Percentiles rank a stretch among this genome's conserved stretches.
Evolutionary conservation across 2,888 invertebrate species (phyloP).

Genomic region (Lithophane leautieri): DNA sequence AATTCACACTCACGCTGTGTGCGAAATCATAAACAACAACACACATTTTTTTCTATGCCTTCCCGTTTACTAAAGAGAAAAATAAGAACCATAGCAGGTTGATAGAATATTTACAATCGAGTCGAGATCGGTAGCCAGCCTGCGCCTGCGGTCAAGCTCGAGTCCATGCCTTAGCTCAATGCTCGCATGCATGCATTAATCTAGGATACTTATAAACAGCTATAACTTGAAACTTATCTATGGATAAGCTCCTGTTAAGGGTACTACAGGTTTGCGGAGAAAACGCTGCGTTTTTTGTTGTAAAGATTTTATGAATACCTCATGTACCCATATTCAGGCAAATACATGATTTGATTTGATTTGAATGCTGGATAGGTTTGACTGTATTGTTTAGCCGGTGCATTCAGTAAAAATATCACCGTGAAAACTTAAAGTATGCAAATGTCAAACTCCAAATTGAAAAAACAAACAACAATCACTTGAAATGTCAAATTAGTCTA

Average conservation of each 20-base stretch:
- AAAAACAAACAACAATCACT: no score
- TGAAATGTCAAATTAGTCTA: no score
- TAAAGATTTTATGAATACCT: not conserved
- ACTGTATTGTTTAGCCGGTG: not conserved
- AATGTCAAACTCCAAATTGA: no score
- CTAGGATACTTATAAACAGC: slow-evolving; percentile 70
- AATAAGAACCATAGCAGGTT: slow-evolving; percentile 39
- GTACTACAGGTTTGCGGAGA: slow-evolving; percentile 18
- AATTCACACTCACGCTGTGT: slow-evolving; percentile 20
- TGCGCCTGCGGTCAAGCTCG: slow-evolving; percentile 31
- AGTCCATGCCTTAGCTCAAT: slow-evolving; percentile 50
- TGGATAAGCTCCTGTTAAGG: slow-evolving; percentile 49
- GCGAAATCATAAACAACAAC: slow-evolving; percentile 34
- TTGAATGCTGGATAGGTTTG: not conserved
- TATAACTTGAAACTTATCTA: slow-evolving; percentile 63
- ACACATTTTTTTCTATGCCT: not conserved
- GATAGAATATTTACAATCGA: slow-evolving; percentile 53
- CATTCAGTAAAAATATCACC: not conserved
- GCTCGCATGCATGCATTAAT: slow-evolving; percentile 70
- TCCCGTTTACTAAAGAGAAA: slow-evolving; percentile 19
- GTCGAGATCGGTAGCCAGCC: slow-evolving; percentile 46
- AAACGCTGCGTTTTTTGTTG: slow-evolving; percentile 38
- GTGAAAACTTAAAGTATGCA: no score
- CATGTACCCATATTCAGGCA: no score
- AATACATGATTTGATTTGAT: no score